Conservation (phyloP, 2,113 vertebrate species). For the Forbesichthys agassizii region DNA sequence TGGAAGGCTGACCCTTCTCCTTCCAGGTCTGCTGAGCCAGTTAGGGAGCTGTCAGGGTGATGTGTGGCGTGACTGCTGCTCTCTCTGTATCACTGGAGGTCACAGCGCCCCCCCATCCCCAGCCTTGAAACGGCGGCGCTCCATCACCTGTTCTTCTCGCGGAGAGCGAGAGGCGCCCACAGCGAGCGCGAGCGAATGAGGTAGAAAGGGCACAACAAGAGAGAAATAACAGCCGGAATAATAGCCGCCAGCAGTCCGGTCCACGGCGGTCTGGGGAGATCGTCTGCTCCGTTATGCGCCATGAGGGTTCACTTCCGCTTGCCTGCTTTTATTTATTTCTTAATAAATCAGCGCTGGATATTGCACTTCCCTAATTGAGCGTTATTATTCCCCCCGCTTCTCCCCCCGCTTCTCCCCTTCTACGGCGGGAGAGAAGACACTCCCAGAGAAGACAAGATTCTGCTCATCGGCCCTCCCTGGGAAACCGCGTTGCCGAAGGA, state of each 20-base stretch:
- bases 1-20: constrained; percentile 63
- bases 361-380: constrained; percentile 64
- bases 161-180: constrained; percentile 19
- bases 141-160: constrained; percentile 55
- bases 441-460: constrained; percentile 27
- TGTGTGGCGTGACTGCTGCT: constrained; percentile 68
- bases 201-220: background rate
- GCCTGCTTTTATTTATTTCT: constrained; percentile 47
- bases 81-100: constrained; percentile 66
- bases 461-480: constrained; percentile 23
- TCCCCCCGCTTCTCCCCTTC: too few species aligned
- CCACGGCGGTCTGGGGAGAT: constrained; percentile 77
- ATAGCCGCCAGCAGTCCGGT: constrained; percentile 79
- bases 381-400: constrained; percentile 53
- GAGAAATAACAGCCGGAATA: constrained; percentile 49
- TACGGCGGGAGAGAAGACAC: constrained; percentile 44
- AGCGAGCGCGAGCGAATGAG: constrained; percentile 3
- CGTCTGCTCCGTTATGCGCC: constrained; percentile 76
- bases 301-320: constrained; percentile 73
- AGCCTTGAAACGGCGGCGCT: constrained; percentile 57
- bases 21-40: constrained; percentile 59
- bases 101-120: constrained; percentile 39
- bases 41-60: constrained; percentile 64
- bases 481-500: constrained; percentile 3
- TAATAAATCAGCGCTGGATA: constrained; percentile 64